Conservation (phyloP, 2,797 vertebrate genomes). For the Helicolenus hilgendorfi region DNA sequence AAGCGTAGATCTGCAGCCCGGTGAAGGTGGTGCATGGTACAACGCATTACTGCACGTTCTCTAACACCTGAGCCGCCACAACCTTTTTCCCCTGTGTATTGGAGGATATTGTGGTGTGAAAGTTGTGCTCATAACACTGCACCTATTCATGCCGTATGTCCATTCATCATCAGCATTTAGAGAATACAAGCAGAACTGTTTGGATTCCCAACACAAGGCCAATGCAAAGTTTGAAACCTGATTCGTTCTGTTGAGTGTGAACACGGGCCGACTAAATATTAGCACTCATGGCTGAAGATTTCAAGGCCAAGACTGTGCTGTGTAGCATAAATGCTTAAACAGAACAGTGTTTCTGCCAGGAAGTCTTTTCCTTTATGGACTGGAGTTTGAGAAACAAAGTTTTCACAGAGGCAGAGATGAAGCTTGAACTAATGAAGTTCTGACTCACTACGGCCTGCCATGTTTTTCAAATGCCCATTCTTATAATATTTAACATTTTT, state of each 20-base stretch:
- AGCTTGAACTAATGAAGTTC: not conserved
- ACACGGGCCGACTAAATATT: constrained; percentile 31
- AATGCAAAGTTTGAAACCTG: constrained; percentile 69
- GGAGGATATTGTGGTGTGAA: constrained; percentile 47
- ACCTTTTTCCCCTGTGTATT: not conserved
- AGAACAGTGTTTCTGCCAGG: not conserved
- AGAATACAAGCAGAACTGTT: constrained; percentile 71
- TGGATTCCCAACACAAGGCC: constrained; percentile 63
- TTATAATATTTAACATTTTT: too few relatives aligned
- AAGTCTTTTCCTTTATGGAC: not conserved
- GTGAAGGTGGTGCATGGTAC: constrained; percentile 54
- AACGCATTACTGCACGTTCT: constrained; percentile 30
- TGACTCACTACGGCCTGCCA: not conserved
- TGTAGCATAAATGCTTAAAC: constrained; percentile 2
- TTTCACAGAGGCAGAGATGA: not conserved
- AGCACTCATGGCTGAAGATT: constrained; percentile 18
- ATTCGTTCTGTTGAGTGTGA: constrained; percentile 51
- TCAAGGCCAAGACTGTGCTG: constrained; percentile 30
- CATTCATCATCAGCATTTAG: constrained; percentile 81
- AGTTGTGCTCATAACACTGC: constrained; percentile 64
- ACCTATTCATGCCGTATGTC: constrained; percentile 65
- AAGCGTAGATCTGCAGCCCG: constrained; percentile 21
- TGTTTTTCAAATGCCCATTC: not conserved
- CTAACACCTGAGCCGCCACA: constrained; percentile 19
- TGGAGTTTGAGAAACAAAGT: not conserved